phyloP scores from a whole-genome alignment of 2,888 invertebrate genomes.

The Agrochola macilenta region DNA sequence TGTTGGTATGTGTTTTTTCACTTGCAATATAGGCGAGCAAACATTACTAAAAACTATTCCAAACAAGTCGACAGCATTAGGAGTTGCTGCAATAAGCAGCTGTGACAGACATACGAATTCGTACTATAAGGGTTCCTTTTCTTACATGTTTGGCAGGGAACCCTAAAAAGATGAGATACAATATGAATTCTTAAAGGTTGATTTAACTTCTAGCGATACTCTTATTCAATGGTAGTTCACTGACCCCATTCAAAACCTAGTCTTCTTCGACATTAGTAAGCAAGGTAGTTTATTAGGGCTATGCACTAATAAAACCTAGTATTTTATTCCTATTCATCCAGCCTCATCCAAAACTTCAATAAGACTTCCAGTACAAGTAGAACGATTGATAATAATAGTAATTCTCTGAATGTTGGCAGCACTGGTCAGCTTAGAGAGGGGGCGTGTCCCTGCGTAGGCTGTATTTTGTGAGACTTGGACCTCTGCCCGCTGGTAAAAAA shows the following conservation, averaged over 20 bases:
- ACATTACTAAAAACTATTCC: too few relatives aligned
- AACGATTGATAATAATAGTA: slow-evolving; percentile 42
- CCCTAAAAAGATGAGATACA: too few relatives aligned
- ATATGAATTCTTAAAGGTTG: too few relatives aligned
- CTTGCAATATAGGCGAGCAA: too few relatives aligned
- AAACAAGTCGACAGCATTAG: too few relatives aligned
- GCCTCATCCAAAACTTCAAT: neutral
- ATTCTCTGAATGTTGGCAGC: slow-evolving; percentile 48
- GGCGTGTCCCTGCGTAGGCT: slow-evolving; percentile 43
- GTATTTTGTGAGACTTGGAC: slow-evolving; percentile 53
- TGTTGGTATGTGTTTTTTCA: too few relatives aligned
- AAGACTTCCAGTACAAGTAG: slow-evolving; percentile 7
- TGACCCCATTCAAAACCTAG: neutral
- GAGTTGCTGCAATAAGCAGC: too few relatives aligned
- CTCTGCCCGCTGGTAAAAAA: slow-evolving; percentile 41
- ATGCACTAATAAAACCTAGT: neutral
- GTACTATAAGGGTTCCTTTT: too few relatives aligned
- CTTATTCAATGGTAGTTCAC: neutral
- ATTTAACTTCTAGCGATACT: too few relatives aligned
- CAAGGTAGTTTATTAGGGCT: neutral
- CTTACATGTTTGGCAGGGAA: too few relatives aligned
- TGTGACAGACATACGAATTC: too few relatives aligned
- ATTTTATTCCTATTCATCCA: neutral
- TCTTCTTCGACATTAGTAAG: neutral
- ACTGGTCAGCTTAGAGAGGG: slow-evolving; percentile 37